These are phyloP conservation scores for Bubo bubo DNA, from an alignment of 2,113 vertebrate genomes.

Conservation along the genomic window DNA sequence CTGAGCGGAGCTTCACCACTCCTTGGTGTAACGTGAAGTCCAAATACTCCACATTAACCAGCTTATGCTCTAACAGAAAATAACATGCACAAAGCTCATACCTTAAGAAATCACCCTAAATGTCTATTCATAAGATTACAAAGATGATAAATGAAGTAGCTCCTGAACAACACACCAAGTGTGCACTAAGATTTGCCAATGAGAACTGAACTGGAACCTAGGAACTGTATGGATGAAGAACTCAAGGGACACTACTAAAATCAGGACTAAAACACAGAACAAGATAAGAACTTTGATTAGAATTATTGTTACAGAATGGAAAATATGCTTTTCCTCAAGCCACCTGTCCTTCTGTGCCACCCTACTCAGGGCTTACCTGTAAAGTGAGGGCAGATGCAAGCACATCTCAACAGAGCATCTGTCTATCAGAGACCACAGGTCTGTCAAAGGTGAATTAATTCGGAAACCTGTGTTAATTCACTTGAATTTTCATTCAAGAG, in stretches of 20 bases:
- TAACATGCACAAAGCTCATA: neutral
- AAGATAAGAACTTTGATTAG: neutral
- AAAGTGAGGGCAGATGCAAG: neutral
- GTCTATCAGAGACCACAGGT: neutral
- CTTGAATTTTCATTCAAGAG: neutral
- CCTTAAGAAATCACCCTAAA: neutral
- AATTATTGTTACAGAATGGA: neutral
- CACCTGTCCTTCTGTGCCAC: neutral
- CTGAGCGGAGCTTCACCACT: neutral
- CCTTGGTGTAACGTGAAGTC: fast-evolving
- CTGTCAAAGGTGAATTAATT: neutral
- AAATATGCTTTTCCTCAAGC: neutral
- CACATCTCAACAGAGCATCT: neutral
- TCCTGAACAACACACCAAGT: neutral
- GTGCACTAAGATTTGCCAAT: neutral
- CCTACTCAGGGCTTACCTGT: neutral
- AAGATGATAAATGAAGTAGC: neutral
- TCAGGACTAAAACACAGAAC: neutral
- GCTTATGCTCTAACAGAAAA: neutral
- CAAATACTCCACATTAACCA: neutral
- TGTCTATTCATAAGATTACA: neutral
- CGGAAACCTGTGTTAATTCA: neutral
- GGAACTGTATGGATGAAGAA: neutral
- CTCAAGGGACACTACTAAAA: neutral
- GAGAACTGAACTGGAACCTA: neutral